Evolutionary conservation across 2,888 invertebrate species (phyloP), one percentile per base, ranked within the genome.

Genomic region (Disparrhopalites patrizii): DNA sequence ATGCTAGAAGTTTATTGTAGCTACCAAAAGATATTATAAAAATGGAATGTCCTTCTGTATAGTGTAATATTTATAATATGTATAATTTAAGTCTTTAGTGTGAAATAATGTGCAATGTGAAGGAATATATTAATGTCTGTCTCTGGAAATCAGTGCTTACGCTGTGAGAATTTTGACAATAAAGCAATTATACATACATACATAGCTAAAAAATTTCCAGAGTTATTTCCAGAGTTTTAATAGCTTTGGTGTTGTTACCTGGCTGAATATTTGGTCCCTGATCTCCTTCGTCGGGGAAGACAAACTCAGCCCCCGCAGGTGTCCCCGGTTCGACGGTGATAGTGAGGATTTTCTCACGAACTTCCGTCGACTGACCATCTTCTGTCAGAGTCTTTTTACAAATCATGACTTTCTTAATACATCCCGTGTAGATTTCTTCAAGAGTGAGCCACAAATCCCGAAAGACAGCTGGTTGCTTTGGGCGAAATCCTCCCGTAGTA

Each of bases 251-350:
- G n/a, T n/a, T n/a, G n/a, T 43, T 43, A 70, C 84, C 83, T 68
- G 88, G 86, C 72, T 87, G 86, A 75, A 85, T 85, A 2, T 86
- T 86, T 0, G 89, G 87, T 28, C 86, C 86, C 75, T 89, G 87
- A 78, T 93, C 91, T 0, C 91, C 91, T 79, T 89, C 89, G 76
- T 88, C 87, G 38, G 85, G 85, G 77, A 91, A 91, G 68, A 83
- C 81, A 55, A 89, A 86, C 77, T 86, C 85, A 0, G 90, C 89
- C 13, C 87, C 88, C 0, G 86, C 81, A 62, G 85, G 85, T 60
- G 89, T 84, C 0, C 92, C 92, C 0, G 89, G 88, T 70, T 85
- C 85, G 58, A 92, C 86, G 0, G 86, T 85, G 63, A 92, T 85
- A 8, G 85, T 86, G 1, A 92, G 80, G 1, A 89, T 86, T 77